These are phyloP conservation scores for Vidua chalybeata DNA, from an alignment of 2,113 vertebrate species.

Conservation along the genomic window DNA sequence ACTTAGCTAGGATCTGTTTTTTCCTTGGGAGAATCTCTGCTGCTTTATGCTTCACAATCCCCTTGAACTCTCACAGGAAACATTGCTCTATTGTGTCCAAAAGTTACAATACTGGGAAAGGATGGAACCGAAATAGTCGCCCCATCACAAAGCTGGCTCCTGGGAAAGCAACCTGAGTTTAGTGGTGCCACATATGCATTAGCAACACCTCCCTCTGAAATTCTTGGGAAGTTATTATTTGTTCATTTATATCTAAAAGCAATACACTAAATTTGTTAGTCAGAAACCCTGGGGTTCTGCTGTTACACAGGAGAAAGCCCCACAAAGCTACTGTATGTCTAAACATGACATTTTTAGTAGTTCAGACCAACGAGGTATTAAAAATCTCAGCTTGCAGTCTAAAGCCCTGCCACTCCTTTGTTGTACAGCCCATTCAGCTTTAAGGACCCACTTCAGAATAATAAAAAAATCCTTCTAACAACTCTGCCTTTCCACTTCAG, in stretches of 20 bases:
- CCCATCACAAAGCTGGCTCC: conserved; percentile 43
- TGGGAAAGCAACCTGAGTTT: neutral
- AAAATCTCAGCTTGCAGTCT: neutral
- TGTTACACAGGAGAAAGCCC: neutral
- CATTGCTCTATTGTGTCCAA: conserved; percentile 62
- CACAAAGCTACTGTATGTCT: neutral
- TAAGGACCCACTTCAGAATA: neutral
- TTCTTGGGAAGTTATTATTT: neutral
- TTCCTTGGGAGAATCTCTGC: conserved; percentile 52
- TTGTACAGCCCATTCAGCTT: neutral
- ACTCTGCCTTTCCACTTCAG: neutral
- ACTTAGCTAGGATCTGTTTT: conserved; percentile 39
- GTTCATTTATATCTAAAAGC: neutral
- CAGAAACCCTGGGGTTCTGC: neutral
- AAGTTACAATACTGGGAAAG: conserved; percentile 76
- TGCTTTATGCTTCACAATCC: neutral
- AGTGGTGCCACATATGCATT: neutral
- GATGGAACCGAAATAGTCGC: conserved; percentile 36
- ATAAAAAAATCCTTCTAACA: neutral
- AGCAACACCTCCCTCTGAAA: neutral
- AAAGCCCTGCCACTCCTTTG: neutral
- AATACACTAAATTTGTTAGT: neutral
- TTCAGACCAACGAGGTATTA: neutral
- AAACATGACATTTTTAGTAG: neutral
- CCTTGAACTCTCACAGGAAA: conserved; percentile 64